Evolutionary conservation across 2,797 vertebrate genomes (phyloP), one percentile per base, ranked within the genome.

Genomic region (Myotis vivesi): DNA sequence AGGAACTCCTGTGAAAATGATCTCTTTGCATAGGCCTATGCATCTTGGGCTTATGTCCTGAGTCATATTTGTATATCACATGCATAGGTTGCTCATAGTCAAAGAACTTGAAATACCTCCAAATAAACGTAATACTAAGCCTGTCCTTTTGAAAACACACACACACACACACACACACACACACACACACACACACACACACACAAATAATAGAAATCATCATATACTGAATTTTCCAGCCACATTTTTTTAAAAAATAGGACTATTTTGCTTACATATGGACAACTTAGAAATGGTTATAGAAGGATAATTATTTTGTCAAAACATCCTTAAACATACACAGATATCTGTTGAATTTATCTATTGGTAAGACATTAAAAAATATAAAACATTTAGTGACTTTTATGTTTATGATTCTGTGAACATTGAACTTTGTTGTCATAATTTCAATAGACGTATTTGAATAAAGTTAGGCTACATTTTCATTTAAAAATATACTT

Each of bases 261-360:
- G 94, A 17, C 5, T 93, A 41, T 94, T 72, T 96, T 79, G 62
- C 20, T 76, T 92, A 80, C 86, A 83, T 69, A 76, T 30, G 91
- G 33, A 66, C 17, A 81, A 36, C 22, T 84, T 77, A 71, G 44
- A 87, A 81, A 55, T 73, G 11, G 8, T 51, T 77, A 71, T 49
- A 49, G 68, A 71, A 90, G 41, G 22, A 66, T 33, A 55, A 36
- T 71, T 77, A 79, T 64, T 91, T 89, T 92, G 46, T 73, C 46
- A 96, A 83, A 82, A 16, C 1, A 41, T 84, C n/a, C 28, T 88
- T 91, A 73, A 75, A 73, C 6, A 44, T 59, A 38, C 7, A 77
- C 28, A 77, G 68, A 41, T 55, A 30, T 59, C 25, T 81, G 4
- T 76, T 91, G 16, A 53, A 33, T 33, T 88, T 59, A 44, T 57